Percentiles rank a stretch among this genome's conserved stretches.
Evolutionary conservation across 1,140 invertebrate genomes (phyloP).

Genomic region (Paraescarpia echinospica): DNA sequence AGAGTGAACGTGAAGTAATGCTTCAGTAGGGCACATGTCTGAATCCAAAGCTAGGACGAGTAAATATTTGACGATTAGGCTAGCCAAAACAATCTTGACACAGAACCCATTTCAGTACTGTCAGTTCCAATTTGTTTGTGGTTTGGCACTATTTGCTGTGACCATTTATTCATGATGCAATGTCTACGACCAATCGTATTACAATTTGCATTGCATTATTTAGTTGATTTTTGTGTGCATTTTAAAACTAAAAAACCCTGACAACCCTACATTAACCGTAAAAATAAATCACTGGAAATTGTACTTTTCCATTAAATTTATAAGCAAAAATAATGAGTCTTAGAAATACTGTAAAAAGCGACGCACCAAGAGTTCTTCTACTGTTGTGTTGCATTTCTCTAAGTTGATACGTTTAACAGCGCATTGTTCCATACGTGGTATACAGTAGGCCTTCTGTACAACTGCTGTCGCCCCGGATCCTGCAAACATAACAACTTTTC

Average conservation of each 20-base stretch:
- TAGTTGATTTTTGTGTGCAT: no score
- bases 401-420: conserved; percentile 99
- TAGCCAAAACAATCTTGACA: not conserved
- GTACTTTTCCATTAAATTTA: not conserved
- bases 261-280: not conserved
- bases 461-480: conserved; percentile 95
- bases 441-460: conserved; percentile 91
- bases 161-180: no score
- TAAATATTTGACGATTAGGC: not conserved
- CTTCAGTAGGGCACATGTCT: not conserved
- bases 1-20: not conserved
- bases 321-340: not conserved
- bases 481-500: conserved; percentile 30
- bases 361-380: conserved; percentile 86
- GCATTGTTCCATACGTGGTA: conserved; percentile 90
- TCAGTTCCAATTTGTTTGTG: no score
- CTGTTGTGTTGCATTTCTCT: conserved; percentile 99
- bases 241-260: not conserved
- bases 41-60: not conserved
- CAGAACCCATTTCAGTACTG: not conserved
- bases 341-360: not conserved
- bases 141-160: no score
- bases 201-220: no score
- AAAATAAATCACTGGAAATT: not conserved
- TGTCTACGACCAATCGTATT: no score